These are phyloP conservation scores for Ursus arctos DNA, from an alignment of 2,113 vertebrate species.

Conservation along the genomic window DNA sequence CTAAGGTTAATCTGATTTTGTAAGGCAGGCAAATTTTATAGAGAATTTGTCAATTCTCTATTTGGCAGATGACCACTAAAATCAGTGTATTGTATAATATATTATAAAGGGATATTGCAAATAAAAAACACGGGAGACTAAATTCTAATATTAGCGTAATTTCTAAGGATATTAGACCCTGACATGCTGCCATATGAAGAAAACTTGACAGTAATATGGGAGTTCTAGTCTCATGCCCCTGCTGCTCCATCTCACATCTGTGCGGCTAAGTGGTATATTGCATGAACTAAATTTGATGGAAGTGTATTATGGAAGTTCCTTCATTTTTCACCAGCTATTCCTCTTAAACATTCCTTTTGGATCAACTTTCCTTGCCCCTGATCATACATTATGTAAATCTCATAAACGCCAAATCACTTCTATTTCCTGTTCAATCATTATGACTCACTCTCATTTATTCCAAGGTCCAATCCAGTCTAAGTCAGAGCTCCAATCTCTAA, in stretches of 20 bases:
- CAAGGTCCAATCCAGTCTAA: neutral
- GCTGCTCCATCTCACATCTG: neutral
- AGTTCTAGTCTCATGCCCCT: neutral
- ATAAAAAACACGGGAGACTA: neutral
- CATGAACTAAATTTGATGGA: neutral
- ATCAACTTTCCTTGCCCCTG: neutral
- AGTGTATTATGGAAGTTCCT: neutral
- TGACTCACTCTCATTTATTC: constrained; percentile 48
- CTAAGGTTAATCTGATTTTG: neutral
- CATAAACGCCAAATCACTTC: constrained; percentile 50
- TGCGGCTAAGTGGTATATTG: neutral
- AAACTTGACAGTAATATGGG: neutral
- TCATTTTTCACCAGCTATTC: constrained; percentile 1
- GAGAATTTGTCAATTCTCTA: neutral
- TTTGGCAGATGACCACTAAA: neutral
- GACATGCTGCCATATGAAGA: neutral
- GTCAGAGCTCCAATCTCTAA: neutral
- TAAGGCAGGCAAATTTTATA: neutral
- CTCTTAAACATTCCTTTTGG: neutral
- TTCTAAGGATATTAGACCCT: neutral
- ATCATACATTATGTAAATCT: constrained; percentile 54
- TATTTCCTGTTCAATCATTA: constrained; percentile 45
- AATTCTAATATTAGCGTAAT: neutral
- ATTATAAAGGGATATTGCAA: neutral
- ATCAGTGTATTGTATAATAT: neutral